These are phyloP conservation scores for Neria commutata DNA, from an alignment of 2,888 invertebrate genomes.

Conservation along the genomic window DNA sequence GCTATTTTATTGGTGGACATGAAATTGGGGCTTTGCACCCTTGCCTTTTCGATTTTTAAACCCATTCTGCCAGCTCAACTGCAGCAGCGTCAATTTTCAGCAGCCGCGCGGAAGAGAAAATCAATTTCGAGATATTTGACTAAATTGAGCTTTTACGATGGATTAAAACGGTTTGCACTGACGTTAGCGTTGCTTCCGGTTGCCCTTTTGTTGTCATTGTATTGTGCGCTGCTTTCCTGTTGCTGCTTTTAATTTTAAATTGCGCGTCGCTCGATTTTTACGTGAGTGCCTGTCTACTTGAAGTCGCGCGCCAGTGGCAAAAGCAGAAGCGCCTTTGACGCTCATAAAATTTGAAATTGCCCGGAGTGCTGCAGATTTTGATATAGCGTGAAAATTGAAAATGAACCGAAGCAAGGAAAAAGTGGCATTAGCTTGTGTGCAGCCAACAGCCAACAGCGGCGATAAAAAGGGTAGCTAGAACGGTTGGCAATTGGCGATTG, in stretches of 20 bases:
- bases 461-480: neutral
- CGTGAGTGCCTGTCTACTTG: no score
- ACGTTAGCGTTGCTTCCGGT: neutral
- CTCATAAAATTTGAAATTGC: neutral
- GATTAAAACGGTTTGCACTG: neutral
- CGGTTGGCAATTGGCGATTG: neutral
- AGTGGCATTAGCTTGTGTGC: neutral
- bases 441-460: neutral
- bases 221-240: neutral
- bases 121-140: conserved; percentile 1
- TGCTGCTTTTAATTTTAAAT: no score
- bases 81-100: no score
- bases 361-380: conserved; percentile 20
- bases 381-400: conserved; percentile 29
- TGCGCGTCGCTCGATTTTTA: no score
- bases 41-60: no score
- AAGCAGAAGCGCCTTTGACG: no score
- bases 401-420: conserved; percentile 4
- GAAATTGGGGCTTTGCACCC: no score
- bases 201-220: neutral
- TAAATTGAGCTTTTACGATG: conserved; percentile 13
- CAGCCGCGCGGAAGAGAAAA: neutral
- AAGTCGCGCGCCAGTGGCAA: no score
- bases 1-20: no score
- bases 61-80: no score